Conservation (phyloP, 2,113 vertebrate species). For the Arothron firmamentum region DNA sequence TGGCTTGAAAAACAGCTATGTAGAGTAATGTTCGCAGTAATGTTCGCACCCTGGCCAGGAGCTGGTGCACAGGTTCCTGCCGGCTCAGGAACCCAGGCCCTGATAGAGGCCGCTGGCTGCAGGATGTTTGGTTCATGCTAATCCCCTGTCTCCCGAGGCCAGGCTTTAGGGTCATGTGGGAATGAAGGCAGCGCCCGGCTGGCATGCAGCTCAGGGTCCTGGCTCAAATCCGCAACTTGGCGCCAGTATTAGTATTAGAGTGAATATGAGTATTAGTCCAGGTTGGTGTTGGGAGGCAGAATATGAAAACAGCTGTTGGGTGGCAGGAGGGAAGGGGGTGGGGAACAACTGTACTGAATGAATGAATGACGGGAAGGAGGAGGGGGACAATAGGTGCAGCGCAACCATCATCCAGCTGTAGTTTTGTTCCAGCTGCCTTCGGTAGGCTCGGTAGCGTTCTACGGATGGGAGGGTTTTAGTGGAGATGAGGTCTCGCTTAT, state of each 20-base stretch:
- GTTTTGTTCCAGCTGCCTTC: slow-evolving; percentile 24
- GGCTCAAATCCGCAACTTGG: slow-evolving; percentile 69
- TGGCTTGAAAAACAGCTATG: not conserved
- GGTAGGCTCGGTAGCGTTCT: not conserved
- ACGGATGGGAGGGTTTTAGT: slow-evolving; percentile 31
- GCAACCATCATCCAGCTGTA: slow-evolving; percentile 40
- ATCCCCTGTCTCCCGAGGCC: slow-evolving; percentile 63
- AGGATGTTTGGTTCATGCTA: slow-evolving; percentile 59
- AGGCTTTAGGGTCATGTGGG: slow-evolving; percentile 68
- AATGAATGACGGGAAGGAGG: slow-evolving; percentile 22
- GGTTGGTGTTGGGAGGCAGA: slow-evolving; percentile 70
- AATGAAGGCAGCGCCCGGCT: slow-evolving; percentile 64
- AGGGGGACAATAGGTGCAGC: slow-evolving; percentile 21
- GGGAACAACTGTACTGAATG: slow-evolving; percentile 48
- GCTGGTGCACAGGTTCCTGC: slow-evolving; percentile 24
- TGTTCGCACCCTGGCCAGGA: not conserved
- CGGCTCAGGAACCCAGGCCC: slow-evolving; percentile 26
- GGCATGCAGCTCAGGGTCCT: slow-evolving; percentile 63
- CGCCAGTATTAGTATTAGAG: slow-evolving; percentile 69
- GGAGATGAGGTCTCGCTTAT: slow-evolving; percentile 54
- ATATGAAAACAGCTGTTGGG: slow-evolving; percentile 75
- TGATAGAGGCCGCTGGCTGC: slow-evolving; percentile 46
- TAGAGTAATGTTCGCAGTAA: slow-evolving; percentile 5
- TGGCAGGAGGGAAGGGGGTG: slow-evolving; percentile 56
- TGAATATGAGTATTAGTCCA: slow-evolving; percentile 71